Conservation (phyloP, 92 coral and sea anemone species). For the Siderastrea radians region DNA sequence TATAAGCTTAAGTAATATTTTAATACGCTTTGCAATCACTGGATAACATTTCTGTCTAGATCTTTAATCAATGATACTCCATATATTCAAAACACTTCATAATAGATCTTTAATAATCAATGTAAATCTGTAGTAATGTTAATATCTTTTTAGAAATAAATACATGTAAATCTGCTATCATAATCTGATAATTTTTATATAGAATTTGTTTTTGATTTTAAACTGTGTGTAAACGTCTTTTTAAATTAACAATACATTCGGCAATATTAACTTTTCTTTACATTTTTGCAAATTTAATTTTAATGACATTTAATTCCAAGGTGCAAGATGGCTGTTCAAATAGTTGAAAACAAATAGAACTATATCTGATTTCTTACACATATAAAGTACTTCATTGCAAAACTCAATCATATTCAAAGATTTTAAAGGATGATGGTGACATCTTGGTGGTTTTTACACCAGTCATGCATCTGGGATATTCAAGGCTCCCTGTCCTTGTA, state of each 20-base stretch:
- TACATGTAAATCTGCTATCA: background rate
- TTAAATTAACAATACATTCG: background rate
- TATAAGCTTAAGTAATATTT: no score
- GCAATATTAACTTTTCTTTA: background rate
- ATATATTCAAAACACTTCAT: background rate
- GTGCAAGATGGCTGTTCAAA: no score
- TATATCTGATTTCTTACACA: background rate
- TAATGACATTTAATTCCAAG: no score
- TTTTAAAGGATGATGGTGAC: background rate
- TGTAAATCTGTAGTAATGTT: background rate
- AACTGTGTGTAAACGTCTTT: background rate
- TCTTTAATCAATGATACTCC: background rate
- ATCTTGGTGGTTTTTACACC: constrained; percentile 20
- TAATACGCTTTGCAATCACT: no score
- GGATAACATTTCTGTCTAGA: background rate
- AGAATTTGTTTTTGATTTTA: background rate
- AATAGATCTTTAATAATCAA: background rate
- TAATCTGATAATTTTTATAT: background rate
- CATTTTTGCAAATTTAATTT: background rate
- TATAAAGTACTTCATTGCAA: background rate
- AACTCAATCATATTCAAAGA: background rate
- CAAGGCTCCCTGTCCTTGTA: constrained; percentile 6
- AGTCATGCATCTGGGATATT: constrained; percentile 35
- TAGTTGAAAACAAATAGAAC: no score
- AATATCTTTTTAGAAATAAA: background rate